Base-by-base conservation (phyloP, 2,888 invertebrate species). In the Trilocha varians region DNA sequence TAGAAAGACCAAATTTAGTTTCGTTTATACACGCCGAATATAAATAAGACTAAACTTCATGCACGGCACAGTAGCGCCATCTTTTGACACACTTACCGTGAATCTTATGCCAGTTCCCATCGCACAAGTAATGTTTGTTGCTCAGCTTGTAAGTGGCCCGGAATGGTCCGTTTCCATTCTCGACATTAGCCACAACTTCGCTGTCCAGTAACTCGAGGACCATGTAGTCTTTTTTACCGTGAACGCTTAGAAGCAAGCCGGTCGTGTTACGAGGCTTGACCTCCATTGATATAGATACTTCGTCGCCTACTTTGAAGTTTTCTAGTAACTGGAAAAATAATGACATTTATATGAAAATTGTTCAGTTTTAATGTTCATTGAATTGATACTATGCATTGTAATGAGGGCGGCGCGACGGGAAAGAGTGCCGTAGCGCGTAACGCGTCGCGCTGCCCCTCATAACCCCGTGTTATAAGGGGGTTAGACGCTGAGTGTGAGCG, bases 91-190 rank as follows among this genome's bases (percentile, higher is more conserved):
- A 35, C 59, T 70, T 69, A 92, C 93, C 91, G 76, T 90, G 88
- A 58, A 97, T 94, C 43, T 88, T 91, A 66, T 99, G 98, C 98
- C 98, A 99, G 42, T 94, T 88, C 38, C 99, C 98, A 74, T 99
- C 97, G 67, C 99, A 99, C 47, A 98, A 88, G 56, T 91, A 90
- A 45, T 89, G 88, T 39, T 89, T 88, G 36, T 88, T 85, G 25
- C 90, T 89, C 0, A 91, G 84, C 40, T 88, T 88, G 69, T 91
- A 95, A 15, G 88, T 89, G 2, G 95, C 91, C 2, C 90, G 89
- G 55, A 95, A 91, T 1, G 91, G 90, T 6, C 96, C 96, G 59
- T 90, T 92, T 0, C 94, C 93, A 57, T 94, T 94, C 53, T 95
- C 94, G 1, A 94, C 95, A 1, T 91, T 91, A 55, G 96, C 92